These are phyloP conservation scores for Magallana nippona DNA, from an alignment of 2,888 invertebrate species.

Conservation along the genomic window DNA sequence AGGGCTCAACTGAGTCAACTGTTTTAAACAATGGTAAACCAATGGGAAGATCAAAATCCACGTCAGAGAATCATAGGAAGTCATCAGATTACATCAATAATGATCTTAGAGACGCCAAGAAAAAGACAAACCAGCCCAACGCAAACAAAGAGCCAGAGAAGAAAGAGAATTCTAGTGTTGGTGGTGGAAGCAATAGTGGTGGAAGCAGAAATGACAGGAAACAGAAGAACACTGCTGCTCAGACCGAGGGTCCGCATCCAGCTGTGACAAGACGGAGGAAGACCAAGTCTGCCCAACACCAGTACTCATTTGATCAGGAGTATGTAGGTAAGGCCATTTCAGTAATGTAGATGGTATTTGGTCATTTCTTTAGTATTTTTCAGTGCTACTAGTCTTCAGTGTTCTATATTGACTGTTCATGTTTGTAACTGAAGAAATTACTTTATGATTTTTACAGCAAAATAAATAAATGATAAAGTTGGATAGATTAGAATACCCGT, in stretches of 20 bases:
- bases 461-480: too few relatives aligned
- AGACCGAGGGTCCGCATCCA: conserved; percentile 11
- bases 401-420: too few relatives aligned
- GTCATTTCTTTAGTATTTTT: too few relatives aligned
- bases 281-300: conserved; percentile 57
- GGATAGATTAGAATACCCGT: too few relatives aligned
- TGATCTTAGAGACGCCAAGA: conserved; percentile 70
- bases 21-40: conserved; percentile 76
- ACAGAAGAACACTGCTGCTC: conserved; percentile 33
- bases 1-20: conserved; percentile 51
- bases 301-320: conserved; percentile 68
- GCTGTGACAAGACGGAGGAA: conserved; percentile 34
- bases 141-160: conserved; percentile 44
- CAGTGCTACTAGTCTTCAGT: too few relatives aligned
- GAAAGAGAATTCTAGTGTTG: conserved; percentile 44
- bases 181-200: conserved; percentile 47
- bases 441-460: too few relatives aligned
- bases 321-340: conserved; percentile 63
- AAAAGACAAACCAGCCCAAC: conserved; percentile 64
- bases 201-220: conserved; percentile 44
- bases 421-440: too few relatives aligned
- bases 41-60: conserved; percentile 60
- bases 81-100: conserved; percentile 77
- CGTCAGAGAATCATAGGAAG: conserved; percentile 64
- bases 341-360: too few relatives aligned